Conservation (phyloP, 2,113 vertebrate species). For the Hucho hucho region DNA sequence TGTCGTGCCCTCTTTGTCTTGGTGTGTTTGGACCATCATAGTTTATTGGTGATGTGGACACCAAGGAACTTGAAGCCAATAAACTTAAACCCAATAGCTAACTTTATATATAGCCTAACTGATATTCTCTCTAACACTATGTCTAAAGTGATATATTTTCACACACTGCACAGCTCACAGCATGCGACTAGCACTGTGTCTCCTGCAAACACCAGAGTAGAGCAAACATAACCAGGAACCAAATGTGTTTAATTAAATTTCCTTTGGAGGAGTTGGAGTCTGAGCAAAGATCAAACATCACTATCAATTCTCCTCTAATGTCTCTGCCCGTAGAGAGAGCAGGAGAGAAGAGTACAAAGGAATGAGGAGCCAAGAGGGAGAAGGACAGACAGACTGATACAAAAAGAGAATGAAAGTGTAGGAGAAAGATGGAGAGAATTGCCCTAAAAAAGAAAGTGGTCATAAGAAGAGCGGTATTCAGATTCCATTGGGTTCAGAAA, state of each 20-base stretch:
- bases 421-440: neutral
- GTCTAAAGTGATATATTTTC: no score
- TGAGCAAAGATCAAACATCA: neutral
- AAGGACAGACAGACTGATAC: neutral
- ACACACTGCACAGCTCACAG: neutral
- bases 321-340: neutral
- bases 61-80: no score
- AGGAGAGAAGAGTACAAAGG: neutral
- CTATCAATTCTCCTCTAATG: neutral
- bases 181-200: neutral
- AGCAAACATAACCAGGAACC: neutral
- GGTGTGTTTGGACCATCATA: no score
- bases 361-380: neutral
- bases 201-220: neutral
- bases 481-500: neutral
- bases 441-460: neutral
- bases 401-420: neutral
- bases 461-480: neutral
- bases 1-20: no score
- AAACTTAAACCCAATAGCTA: no score
- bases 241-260: neutral
- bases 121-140: no score
- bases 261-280: neutral
- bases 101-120: no score
- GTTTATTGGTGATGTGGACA: no score